phyloP scores from a whole-genome alignment of 2,113 vertebrate genomes.

The Pseudorectes ferrugineus region DNA sequence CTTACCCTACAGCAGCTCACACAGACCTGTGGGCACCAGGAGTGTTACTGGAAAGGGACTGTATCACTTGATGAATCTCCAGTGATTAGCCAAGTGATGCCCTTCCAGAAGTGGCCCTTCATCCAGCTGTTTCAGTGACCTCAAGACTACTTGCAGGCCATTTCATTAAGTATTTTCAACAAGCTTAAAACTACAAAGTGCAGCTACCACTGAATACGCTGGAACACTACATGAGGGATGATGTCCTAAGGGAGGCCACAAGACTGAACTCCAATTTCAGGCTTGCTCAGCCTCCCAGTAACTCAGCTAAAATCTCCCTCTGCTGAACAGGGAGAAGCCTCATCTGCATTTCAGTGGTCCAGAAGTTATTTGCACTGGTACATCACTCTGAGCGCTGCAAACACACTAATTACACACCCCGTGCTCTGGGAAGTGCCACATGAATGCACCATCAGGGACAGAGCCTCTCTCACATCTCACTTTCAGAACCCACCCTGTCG shows the following conservation, averaged over 20 bases:
- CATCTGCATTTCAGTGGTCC: neutral
- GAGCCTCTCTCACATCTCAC: neutral
- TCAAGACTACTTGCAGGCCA: neutral
- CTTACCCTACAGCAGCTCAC: neutral
- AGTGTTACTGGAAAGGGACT: neutral
- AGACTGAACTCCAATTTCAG: neutral
- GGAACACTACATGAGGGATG: neutral
- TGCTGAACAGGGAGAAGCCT: neutral
- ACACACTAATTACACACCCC: neutral
- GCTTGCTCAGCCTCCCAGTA: neutral
- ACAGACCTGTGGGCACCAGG: neutral
- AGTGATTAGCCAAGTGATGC: neutral
- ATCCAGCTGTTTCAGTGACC: neutral
- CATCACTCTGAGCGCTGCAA: neutral
- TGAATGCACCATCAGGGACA: neutral
- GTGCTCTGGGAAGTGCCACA: neutral
- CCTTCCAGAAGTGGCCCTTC: neutral
- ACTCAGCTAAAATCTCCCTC: neutral
- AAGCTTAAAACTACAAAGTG: neutral
- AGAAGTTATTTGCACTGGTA: neutral
- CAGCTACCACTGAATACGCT: neutral
- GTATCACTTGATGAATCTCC: neutral
- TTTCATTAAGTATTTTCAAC: neutral
- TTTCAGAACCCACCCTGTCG: neutral
- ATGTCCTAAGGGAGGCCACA: neutral